Conservation (phyloP, 2,113 vertebrate genomes). For the Zonotrichia leucophrys region DNA sequence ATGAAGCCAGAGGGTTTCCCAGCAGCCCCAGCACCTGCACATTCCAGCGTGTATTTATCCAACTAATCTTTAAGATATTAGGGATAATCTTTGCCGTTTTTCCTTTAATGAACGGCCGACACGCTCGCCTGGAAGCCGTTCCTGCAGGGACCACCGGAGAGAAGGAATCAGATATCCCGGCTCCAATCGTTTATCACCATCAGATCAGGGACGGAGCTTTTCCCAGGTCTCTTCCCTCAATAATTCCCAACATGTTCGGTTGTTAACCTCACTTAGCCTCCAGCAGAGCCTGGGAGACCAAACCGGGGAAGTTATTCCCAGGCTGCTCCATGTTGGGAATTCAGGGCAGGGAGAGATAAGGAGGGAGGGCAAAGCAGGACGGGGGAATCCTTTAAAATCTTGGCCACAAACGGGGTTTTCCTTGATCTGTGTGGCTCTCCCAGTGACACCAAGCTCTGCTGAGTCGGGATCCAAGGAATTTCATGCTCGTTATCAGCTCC, state of each 20-base stretch:
- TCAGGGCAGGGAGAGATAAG: background rate
- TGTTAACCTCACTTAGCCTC: conserved; percentile 76
- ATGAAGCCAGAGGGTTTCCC: background rate
- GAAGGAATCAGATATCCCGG: conserved; percentile 50
- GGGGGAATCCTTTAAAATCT: background rate
- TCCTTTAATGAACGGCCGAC: background rate
- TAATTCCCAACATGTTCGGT: conserved; percentile 30
- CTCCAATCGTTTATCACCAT: conserved; percentile 63
- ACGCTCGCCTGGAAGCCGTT: conserved; percentile 1
- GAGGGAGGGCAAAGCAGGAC: background rate
- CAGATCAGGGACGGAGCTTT: conserved; percentile 37
- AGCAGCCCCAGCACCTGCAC: background rate
- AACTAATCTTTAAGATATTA: conserved; percentile 20
- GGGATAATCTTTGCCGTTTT: conserved; percentile 9
- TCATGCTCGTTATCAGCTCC: background rate
- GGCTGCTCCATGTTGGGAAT: background rate
- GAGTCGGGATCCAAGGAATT: background rate
- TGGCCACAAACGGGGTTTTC: background rate
- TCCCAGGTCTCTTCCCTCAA: conserved; percentile 17
- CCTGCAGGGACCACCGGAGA: conserved; percentile 23
- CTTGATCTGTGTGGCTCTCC: background rate
- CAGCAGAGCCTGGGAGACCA: conserved; percentile 25
- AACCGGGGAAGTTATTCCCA: conserved; percentile 29
- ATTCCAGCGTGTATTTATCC: background rate
- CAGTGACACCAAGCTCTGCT: background rate